A percentile compares a stretch with the other conserved stretches of the same genome.
Evolutionary conservation across 2,113 vertebrate genomes (phyloP).

Genomic region (Paramisgurnus dabryanus): DNA sequence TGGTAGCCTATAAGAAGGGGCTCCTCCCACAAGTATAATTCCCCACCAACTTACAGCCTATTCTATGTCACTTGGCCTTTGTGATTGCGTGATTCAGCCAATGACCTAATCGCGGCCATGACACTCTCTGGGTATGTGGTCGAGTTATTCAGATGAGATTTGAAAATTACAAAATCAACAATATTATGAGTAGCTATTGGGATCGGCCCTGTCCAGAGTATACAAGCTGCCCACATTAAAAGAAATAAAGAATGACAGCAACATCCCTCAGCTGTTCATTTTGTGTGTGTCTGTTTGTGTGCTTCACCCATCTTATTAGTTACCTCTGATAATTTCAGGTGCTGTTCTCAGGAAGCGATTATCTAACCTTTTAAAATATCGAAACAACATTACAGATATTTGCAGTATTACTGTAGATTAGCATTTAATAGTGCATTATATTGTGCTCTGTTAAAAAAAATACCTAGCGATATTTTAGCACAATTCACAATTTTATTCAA

Average conservation of each 20-base stretch:
- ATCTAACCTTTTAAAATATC: slow-evolving; percentile 13
- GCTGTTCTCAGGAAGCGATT: slow-evolving; percentile 47
- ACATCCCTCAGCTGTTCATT: slow-evolving; percentile 16
- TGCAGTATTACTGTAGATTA: background rate
- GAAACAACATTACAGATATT: background rate
- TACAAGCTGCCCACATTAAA: background rate
- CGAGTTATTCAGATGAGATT: slow-evolving; percentile 8
- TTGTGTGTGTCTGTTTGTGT: background rate
- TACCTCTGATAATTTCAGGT: slow-evolving; percentile 56
- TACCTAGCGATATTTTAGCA: background rate
- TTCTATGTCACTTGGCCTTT: slow-evolving; percentile 22
- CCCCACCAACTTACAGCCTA: slow-evolving; percentile 15
- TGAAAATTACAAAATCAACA: background rate
- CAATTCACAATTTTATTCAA: slow-evolving; percentile 10
- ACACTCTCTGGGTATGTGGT: slow-evolving; percentile 18
- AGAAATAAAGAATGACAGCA: background rate
- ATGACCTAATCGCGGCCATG: slow-evolving; percentile 15
- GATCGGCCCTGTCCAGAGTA: background rate
- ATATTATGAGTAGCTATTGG: background rate
- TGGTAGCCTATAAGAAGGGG: slow-evolving; percentile 83
- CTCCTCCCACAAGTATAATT: slow-evolving; percentile 70
- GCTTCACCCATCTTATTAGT: slow-evolving; percentile 22
- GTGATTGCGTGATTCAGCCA: slow-evolving; percentile 42
- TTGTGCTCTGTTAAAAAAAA: background rate
- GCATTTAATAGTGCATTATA: background rate